A percentile compares a stretch with the other conserved stretches of the same genome.
Evolutionary conservation across 1,140 invertebrate species (phyloP).

Genomic region (Lepidurus arcticus): DNA sequence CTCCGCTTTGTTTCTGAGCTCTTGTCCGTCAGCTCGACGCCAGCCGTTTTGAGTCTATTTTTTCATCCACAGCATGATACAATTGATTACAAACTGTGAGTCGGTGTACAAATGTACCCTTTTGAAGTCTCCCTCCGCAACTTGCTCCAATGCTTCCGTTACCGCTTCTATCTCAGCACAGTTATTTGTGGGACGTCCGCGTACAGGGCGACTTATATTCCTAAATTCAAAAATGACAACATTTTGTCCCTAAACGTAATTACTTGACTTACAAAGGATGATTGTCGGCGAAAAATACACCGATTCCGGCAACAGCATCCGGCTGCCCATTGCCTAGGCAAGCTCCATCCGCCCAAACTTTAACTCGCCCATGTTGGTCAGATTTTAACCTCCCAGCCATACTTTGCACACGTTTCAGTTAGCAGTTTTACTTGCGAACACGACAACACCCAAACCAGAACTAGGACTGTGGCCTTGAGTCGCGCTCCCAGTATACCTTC

Average conservation of each 20-base stretch:
- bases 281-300: constrained; percentile 83
- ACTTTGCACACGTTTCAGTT: too few relatives aligned
- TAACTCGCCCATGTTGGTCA: constrained; percentile 57
- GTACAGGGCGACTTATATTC: constrained; percentile 74
- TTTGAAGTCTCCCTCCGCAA: constrained; percentile 45
- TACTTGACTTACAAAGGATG: constrained; percentile 58
- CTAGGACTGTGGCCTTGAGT: too few relatives aligned
- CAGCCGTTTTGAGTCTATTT: constrained; percentile 83
- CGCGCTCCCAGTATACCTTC: too few relatives aligned
- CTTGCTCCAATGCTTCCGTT: constrained; percentile 59
- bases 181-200: constrained; percentile 84
- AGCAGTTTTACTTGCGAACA: too few relatives aligned
- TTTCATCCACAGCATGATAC: constrained; percentile 77
- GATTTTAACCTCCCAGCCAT: constrained; percentile 34
- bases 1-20: constrained; percentile 80
- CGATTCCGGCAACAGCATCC: constrained; percentile 77
- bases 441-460: too few relatives aligned
- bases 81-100: constrained; percentile 87
- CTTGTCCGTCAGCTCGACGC: constrained; percentile 60
- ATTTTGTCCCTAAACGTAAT: constrained; percentile 33
- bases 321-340: constrained; percentile 70
- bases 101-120: constrained; percentile 82
- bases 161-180: constrained; percentile 93
- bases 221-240: constrained; percentile 44
- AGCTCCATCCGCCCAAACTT: constrained; percentile 86